Conservation (phyloP, 2,888 invertebrate genomes). For the Heliconius hortense region DNA sequence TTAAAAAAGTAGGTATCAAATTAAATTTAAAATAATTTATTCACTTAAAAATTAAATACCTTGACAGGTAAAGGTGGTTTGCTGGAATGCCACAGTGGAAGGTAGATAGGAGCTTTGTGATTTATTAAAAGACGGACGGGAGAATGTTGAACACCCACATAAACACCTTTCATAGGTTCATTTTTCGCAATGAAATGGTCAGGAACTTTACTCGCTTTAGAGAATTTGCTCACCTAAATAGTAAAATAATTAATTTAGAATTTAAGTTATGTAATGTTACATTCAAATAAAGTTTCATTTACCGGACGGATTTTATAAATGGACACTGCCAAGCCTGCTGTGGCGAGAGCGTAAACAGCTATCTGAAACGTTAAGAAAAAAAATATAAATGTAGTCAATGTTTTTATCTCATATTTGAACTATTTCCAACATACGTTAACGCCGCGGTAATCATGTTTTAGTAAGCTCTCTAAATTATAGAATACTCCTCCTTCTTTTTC, state of each 20-base stretch:
- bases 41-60: constrained; percentile 52
- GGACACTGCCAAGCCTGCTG: constrained; percentile 79
- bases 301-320: constrained; percentile 84
- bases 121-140: constrained; percentile 76
- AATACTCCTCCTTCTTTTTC: constrained; percentile 61
- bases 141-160: constrained; percentile 78
- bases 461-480: constrained; percentile 59
- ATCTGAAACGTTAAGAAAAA: constrained; percentile 68
- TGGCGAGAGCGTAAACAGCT: constrained; percentile 82
- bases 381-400: constrained; percentile 40
- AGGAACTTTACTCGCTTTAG: constrained; percentile 81
- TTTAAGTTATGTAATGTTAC: constrained; percentile 66
- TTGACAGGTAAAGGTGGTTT: constrained; percentile 79
- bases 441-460: constrained; percentile 74
- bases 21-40: not conserved
- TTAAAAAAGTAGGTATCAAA: constrained; percentile 41
- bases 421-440: constrained; percentile 65
- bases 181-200: constrained; percentile 78
- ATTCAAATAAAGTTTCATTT: constrained; percentile 53
- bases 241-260: constrained; percentile 30
- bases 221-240: constrained; percentile 83
- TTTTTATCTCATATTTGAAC: constrained; percentile 25
- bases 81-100: constrained; percentile 77
- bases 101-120: constrained; percentile 80
- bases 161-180: constrained; percentile 76